These are phyloP conservation scores for Caenorhabditis drosophilae DNA, from an alignment of 2,888 invertebrate species.

Conservation along the genomic window DNA sequence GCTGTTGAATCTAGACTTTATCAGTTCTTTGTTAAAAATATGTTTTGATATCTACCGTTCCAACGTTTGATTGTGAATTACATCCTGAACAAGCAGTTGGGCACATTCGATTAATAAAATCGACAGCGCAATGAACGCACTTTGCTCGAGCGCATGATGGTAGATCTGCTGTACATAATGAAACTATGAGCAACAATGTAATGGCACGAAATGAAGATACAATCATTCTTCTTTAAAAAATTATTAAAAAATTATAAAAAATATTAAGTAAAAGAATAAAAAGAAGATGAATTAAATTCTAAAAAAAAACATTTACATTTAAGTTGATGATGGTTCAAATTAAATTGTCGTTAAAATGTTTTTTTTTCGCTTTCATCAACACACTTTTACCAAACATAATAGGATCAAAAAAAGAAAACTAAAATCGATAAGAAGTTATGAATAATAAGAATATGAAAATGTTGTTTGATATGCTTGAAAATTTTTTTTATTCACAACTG, in stretches of 20 bases:
- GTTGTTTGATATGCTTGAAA: too few relatives aligned
- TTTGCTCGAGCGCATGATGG: constrained; percentile 63
- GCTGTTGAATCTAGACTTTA: not conserved
- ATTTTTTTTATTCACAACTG: too few relatives aligned
- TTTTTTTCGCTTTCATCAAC: too few relatives aligned
- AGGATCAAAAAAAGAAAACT: too few relatives aligned
- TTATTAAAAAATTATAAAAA: too few relatives aligned
- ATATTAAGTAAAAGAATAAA: not conserved
- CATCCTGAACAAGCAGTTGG: constrained; percentile 46
- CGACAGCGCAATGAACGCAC: constrained; percentile 64
- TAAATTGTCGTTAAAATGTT: too few relatives aligned
- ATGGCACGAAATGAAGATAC: constrained; percentile 37
- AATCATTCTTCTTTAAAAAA: constrained; percentile 31
- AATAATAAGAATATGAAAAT: too few relatives aligned
- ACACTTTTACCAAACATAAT: too few relatives aligned
- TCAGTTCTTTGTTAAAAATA: not conserved
- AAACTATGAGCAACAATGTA: constrained; percentile 24
- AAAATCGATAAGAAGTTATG: too few relatives aligned
- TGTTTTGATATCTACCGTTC: not conserved
- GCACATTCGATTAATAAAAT: constrained; percentile 61
- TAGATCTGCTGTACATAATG: constrained; percentile 49
- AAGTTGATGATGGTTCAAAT: too few relatives aligned
- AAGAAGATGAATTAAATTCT: not conserved
- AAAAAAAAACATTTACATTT: not conserved
- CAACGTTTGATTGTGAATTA: not conserved